Conservation (phyloP, 2,113 vertebrate genomes). For the Verasper variegatus region DNA sequence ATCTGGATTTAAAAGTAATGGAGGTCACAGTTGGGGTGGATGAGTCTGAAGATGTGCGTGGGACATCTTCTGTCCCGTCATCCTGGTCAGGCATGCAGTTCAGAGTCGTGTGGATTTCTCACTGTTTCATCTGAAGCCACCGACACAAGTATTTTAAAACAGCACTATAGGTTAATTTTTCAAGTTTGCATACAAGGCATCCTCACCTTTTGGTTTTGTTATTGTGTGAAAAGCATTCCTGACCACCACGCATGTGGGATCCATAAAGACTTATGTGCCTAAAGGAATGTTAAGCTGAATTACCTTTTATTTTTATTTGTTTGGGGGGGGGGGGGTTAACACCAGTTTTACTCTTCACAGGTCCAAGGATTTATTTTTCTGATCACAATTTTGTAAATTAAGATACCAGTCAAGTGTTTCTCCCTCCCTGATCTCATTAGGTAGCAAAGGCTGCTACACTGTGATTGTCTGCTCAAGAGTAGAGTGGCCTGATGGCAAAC, state of each 20-base stretch:
- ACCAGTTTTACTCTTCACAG: conserved; percentile 59
- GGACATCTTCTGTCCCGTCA: conserved; percentile 27
- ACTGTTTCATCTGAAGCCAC: conserved; percentile 50
- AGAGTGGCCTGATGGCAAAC: conserved; percentile 42
- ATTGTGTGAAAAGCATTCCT: conserved; percentile 73
- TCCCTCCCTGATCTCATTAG: conserved; percentile 51
- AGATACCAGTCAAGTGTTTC: conserved; percentile 72
- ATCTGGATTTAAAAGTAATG: conserved; percentile 42
- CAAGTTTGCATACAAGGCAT: conserved; percentile 49
- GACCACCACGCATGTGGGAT: conserved; percentile 66
- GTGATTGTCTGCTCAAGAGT: conserved; percentile 61
- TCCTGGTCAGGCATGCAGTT: conserved; percentile 58
- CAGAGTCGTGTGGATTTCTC: conserved; percentile 44
- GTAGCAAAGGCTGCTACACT: conserved; percentile 75
- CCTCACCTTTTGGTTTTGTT: conserved; percentile 21
- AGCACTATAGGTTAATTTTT: conserved; percentile 43
- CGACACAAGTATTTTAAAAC: conserved; percentile 44
- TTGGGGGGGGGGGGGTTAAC: conserved; percentile 7
- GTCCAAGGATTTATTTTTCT: conserved; percentile 66
- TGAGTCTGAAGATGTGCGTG: conserved; percentile 27
- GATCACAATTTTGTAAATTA: conserved; percentile 62
- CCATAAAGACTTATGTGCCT: conserved; percentile 78
- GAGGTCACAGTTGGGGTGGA: conserved; percentile 38
- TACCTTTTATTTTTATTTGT: conserved; percentile 23
- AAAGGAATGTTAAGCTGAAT: conserved; percentile 70